Evolutionary conservation across 1,140 invertebrate species (phyloP).

Genomic region (Schmidtea mediterranea): DNA sequence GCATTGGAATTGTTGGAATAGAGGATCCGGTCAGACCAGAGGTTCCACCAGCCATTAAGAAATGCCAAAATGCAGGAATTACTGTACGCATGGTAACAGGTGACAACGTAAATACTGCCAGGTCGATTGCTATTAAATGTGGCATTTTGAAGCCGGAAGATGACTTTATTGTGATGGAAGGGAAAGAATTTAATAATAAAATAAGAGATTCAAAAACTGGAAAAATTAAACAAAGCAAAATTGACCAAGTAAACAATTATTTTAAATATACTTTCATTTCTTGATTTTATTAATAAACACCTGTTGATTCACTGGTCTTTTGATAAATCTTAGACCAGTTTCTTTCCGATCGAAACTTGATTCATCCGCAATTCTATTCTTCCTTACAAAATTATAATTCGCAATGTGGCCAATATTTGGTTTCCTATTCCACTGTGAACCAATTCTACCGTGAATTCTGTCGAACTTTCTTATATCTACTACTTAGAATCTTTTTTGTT

Average conservation of each 20-base stretch:
- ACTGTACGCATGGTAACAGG: constrained; percentile 98
- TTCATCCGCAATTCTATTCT: too few species aligned
- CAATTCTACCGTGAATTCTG: too few species aligned
- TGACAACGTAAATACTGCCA: constrained; percentile 91
- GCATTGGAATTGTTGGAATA: constrained; percentile 81
- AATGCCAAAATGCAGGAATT: constrained; percentile 85
- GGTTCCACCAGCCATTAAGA: constrained; percentile 72
- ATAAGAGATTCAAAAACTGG: constrained; percentile 47
- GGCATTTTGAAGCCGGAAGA: constrained; percentile 76
- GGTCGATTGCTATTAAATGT: constrained; percentile 86
- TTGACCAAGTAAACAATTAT: constrained; percentile 73
- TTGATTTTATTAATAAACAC: too few species aligned
- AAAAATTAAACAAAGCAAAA: constrained; percentile 34
- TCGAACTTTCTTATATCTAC: too few species aligned
- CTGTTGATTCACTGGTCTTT: too few species aligned
- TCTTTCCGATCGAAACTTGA: too few species aligned
- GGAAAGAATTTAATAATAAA: constrained; percentile 73
- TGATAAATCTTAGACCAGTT: too few species aligned
- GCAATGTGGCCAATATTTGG: too few species aligned
- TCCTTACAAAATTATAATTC: too few species aligned
- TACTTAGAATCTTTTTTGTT: too few species aligned
- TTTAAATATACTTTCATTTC: too few species aligned
- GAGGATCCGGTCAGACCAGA: constrained; percentile 91
- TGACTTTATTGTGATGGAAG: constrained; percentile 80
- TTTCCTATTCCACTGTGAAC: too few species aligned